Evolutionary conservation across 2,888 invertebrate species (phyloP).

Genomic region (Thumatha senex): DNA sequence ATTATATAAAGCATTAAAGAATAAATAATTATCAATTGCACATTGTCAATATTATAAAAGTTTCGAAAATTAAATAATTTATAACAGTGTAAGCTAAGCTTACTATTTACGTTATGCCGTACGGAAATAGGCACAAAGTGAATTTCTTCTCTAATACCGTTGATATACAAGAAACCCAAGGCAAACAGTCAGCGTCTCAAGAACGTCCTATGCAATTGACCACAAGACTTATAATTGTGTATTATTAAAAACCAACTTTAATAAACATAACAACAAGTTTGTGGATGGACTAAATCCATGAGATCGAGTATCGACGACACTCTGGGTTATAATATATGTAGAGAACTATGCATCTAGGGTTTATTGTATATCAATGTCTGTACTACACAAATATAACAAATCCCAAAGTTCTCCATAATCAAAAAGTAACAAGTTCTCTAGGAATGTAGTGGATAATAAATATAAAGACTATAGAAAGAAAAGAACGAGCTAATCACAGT

Average conservation of each 20-base stretch:
- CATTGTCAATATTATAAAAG: slow-evolving; percentile 69
- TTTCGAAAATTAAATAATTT: slow-evolving; percentile 70
- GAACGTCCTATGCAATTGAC: too few relatives aligned
- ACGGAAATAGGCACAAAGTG: slow-evolving; percentile 65
- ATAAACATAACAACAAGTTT: too few relatives aligned
- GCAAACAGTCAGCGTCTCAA: too few relatives aligned
- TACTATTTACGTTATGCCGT: slow-evolving; percentile 54
- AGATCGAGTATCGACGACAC: too few relatives aligned
- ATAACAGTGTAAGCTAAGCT: slow-evolving; percentile 69
- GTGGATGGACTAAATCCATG: too few relatives aligned
- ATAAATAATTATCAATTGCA: slow-evolving; percentile 80
- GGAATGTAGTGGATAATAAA: slow-evolving; percentile 76
- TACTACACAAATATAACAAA: slow-evolving; percentile 52
- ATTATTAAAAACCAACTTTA: too few relatives aligned
- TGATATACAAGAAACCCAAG: background rate
- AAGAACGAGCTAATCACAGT: slow-evolving; percentile 76
- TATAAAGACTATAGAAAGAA: slow-evolving; percentile 63
- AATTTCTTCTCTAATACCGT: slow-evolving; percentile 34
- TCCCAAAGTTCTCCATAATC: slow-evolving; percentile 50
- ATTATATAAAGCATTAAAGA: slow-evolving; percentile 76
- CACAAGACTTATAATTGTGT: too few relatives aligned
- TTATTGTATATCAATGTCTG: slow-evolving; percentile 9
- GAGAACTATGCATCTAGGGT: too few relatives aligned
- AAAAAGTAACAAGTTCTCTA: slow-evolving; percentile 61
- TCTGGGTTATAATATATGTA: too few relatives aligned